phyloP scores from a whole-genome alignment of 1,140 invertebrate genomes.

The Carcinoscorpius rotundicauda region DNA sequence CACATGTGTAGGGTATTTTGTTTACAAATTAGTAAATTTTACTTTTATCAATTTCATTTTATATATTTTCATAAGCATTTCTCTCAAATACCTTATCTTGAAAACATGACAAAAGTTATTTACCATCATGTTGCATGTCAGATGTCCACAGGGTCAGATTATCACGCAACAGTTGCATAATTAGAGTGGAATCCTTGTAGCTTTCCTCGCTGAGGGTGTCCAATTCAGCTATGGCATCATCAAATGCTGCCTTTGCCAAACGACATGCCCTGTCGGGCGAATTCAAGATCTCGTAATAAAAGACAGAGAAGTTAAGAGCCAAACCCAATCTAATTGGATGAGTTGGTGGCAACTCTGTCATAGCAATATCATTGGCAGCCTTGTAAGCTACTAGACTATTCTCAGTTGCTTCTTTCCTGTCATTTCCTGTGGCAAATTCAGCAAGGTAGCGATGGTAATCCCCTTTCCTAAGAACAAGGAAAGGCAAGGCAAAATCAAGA shows the following conservation, averaged over 20 bases:
- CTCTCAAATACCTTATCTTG: no score
- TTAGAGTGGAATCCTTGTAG: constrained; percentile 97
- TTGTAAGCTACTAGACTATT: constrained; percentile 93
- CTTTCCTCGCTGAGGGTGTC: constrained; percentile 89
- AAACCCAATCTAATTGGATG: constrained; percentile 75
- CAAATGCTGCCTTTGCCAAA: constrained; percentile 90
- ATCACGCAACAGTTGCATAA: constrained; percentile 96
- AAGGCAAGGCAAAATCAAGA: no score
- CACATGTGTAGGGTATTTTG: no score
- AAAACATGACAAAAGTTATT: not conserved
- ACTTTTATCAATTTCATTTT: no score
- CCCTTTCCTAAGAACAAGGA: constrained; percentile 51
- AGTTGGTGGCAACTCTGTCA: constrained; percentile 92
- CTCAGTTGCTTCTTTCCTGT: constrained; percentile 89
- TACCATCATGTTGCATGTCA: constrained; percentile 65
- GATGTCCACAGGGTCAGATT: constrained; percentile 97
- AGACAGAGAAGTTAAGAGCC: constrained; percentile 89
- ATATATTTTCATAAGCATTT: no score
- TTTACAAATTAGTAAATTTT: no score
- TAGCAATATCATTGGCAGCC: constrained; percentile 91
- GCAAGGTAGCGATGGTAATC: constrained; percentile 95
- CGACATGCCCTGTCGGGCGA: constrained; percentile 92
- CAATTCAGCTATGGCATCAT: constrained; percentile 94
- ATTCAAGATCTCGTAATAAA: constrained; percentile 98
- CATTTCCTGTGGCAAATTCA: constrained; percentile 88